Evolutionary conservation across 2,888 invertebrate species (phyloP).

Genomic region (Lingula anatina): DNA sequence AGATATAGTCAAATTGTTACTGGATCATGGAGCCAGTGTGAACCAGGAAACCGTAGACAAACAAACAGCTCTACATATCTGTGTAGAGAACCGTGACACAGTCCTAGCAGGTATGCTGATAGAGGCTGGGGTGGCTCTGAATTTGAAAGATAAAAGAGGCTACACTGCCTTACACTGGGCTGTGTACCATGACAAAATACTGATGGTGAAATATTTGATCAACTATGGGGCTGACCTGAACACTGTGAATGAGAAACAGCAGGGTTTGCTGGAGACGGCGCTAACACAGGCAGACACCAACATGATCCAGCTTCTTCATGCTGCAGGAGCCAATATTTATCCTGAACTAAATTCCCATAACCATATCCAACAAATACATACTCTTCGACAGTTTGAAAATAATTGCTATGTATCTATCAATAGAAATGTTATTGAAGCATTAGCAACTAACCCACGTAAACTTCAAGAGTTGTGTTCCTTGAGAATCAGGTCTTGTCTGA

Average conservation of each 20-base stretch:
- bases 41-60: conserved; percentile 23
- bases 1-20: conserved; percentile 23
- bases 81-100: conserved; percentile 26
- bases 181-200: conserved; percentile 30
- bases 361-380: no score
- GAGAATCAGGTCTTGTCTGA: no score
- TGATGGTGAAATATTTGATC: conserved; percentile 26
- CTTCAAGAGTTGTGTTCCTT: no score
- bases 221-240: conserved; percentile 28
- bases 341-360: no score
- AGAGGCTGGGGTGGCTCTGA: conserved; percentile 18
- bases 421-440: no score
- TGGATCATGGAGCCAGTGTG: conserved; percentile 24
- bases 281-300: conserved; percentile 21
- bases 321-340: conserved; percentile 29
- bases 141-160: conserved; percentile 24
- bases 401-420: no score
- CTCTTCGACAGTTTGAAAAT: no score
- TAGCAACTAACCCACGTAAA: no score
- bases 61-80: conserved; percentile 38
- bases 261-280: conserved; percentile 27
- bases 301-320: conserved; percentile 23
- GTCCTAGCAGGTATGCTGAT: conserved; percentile 24
- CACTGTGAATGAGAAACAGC: conserved; percentile 18
- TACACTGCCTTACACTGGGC: conserved; percentile 34